Base-by-base conservation (phyloP, 2,113 vertebrate genomes). In the Terrapene triunguis region DNA sequence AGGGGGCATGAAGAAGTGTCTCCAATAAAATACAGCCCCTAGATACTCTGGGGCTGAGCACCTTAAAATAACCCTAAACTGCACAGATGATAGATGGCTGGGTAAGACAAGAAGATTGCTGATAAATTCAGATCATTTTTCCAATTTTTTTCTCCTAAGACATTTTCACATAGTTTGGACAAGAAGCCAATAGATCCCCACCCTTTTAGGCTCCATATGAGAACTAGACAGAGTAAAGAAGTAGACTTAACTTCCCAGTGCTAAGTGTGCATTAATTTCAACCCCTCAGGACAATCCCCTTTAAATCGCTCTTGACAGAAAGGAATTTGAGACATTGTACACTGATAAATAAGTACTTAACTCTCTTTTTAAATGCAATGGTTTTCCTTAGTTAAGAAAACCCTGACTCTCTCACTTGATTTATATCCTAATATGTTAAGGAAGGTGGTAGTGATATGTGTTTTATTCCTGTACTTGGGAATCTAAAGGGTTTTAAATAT, bases 401-500 rank as follows among this genome's bases (percentile, higher is more conserved):
- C n/a, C 62, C 88, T 93, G 88, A 89, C 5, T 2, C 59, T 88
- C 44, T 95, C 14, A 25, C 72, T 95, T 97, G 95, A 97, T 97
- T 98, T 97, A 97, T 97, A 62, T 42, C 65, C 96, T 96, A 89
- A 21, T 85, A 81, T 89, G 91, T 91, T 94, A 92, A 94, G 90
- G 93, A 97, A 91, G 80, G 86, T 92, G 95, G 82, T 91, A 96
- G 94, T 93, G 94, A 93, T 96, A 94, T 1, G 62, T 94, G 80
- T 95, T 94, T 87, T 97, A 95, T 97, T 96, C 88, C 9, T 92
- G 89, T 95, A 87, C 93, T 97, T 97, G 95, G 92, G 97, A 92
- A 12, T 93, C 94, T 94, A 93, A 90, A 94, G 86, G 69, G 89
- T 95, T 94, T 94, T 83, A 96, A 96, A 96, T 94, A 83, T 81